Percentiles rank a stretch among this genome's conserved stretches.
These are phyloP conservation scores for Aethes cnicana DNA, from an alignment of 2,888 invertebrate species.

Conservation along the genomic window DNA sequence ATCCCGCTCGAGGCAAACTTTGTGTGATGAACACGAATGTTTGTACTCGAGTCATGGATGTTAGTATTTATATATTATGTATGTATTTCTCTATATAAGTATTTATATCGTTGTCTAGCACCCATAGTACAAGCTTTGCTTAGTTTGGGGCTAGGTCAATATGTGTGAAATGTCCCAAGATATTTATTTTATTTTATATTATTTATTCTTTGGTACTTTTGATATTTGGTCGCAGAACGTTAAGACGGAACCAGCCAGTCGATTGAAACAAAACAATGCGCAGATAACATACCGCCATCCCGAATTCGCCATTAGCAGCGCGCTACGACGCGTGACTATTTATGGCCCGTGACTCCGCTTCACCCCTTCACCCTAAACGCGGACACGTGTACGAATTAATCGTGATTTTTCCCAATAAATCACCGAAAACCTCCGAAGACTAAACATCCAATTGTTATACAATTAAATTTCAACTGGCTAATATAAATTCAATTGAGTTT, in stretches of 20 bases:
- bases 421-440: slow-evolving; percentile 40
- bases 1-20: too few species aligned
- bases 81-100: too few species aligned
- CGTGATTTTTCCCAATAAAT: slow-evolving; percentile 65
- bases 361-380: slow-evolving; percentile 75
- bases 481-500: slow-evolving; percentile 41
- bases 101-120: too few species aligned
- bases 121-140: too few species aligned
- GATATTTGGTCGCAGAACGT: too few species aligned
- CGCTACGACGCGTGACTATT: slow-evolving; percentile 71
- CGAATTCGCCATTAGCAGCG: slow-evolving; percentile 61
- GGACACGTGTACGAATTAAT: slow-evolving; percentile 78
- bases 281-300: slow-evolving; percentile 7
- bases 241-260: background rate
- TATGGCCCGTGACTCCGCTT: slow-evolving; percentile 40
- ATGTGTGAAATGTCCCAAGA: too few species aligned
- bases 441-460: slow-evolving; percentile 57
- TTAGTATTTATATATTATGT: too few species aligned
- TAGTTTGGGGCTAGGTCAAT: too few species aligned
- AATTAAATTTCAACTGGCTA: slow-evolving; percentile 48
- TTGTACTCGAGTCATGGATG: too few species aligned
- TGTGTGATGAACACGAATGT: too few species aligned
- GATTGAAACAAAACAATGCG: slow-evolving; percentile 1
- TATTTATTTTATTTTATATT: background rate
- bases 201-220: too few species aligned